Percentiles rank a stretch among this genome's conserved stretches.
Evolutionary conservation across 2,888 invertebrate species (phyloP).

Genomic region (Aphidius colemani): DNA sequence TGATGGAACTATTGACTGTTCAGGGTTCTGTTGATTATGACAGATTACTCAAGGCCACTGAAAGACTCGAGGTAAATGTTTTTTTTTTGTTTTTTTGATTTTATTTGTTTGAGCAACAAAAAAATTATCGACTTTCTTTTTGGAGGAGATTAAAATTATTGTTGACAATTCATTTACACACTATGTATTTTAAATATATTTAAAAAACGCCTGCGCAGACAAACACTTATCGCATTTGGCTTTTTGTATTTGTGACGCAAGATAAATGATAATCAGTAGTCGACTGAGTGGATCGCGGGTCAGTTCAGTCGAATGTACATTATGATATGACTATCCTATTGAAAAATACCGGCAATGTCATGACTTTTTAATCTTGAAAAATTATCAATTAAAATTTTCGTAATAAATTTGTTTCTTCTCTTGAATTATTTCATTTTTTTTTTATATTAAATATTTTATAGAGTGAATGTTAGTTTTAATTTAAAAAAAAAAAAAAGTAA

Average conservation of each 20-base stretch:
- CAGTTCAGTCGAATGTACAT: neutral
- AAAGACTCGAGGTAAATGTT: slow-evolving; percentile 78
- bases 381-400: no score
- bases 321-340: no score
- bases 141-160: no score
- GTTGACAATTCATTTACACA: no score
- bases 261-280: neutral
- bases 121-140: no score
- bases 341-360: no score
- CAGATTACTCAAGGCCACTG: slow-evolving; percentile 79
- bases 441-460: no score
- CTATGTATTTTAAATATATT: neutral
- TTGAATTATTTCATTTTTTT: no score
- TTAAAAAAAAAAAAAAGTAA: no score
- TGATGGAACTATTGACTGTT: slow-evolving; percentile 83
- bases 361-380: no score
- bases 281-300: slow-evolving; percentile 1
- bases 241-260: neutral
- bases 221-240: neutral
- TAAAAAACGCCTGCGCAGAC: slow-evolving; percentile 4
- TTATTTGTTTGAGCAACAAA: neutral
- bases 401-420: no score
- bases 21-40: slow-evolving; percentile 86
- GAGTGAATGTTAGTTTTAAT: no score
- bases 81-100: neutral